Base-by-base conservation (phyloP, 2,888 invertebrate genomes). In the Heliconius ethilla region DNA sequence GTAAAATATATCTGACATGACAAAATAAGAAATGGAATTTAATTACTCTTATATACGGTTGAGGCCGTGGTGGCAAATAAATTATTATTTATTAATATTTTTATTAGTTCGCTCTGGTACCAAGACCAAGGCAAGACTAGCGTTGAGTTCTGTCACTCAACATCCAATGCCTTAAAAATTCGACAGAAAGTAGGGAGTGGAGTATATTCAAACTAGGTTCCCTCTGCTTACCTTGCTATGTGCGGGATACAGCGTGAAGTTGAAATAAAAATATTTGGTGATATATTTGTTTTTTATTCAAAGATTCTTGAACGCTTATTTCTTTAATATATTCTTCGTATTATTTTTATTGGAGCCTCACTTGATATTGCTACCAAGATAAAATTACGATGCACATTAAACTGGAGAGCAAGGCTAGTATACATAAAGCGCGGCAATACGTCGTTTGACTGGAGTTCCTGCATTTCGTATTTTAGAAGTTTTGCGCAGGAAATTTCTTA, bases 311-410 rank as follows among this genome's bases (percentile, higher is more conserved):
- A 59, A 62, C 5, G 9, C 13, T 18, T n/a, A 15, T 73, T 40
- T 33, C 13, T 84, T 86, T 89, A 15, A 11, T 25, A 62, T 22
- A 27, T 63, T 27, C 11, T 63, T 73, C 29, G 29, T 59, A 13
- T 33, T 63, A 25, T 63, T 74, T n/a, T 88, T 87, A 84, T 59
- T 59, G 3, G 29, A 7, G 81, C 83, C 76, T 83, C 83, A 82
- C 81, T 80, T 83, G 84, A 87, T 86, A 86, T 80, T 82, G 83
- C 85, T 85, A 86, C 86, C 82, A 83, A 86, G 88, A 87, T 89
- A 88, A 90, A 91, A 91, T 90, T 91, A 92, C 92, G 92, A 92
- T 88, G 89, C 89, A 87, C 89, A 88, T 90, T 90, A 90, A 92
- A 89, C 89, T 88, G 86, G 83, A 90, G 89, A 89, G 89, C 45